Percentiles rank a stretch among this genome's conserved stretches.
Evolutionary conservation across 2,797 vertebrate species (phyloP).

Genomic region (Betta splendens): DNA sequence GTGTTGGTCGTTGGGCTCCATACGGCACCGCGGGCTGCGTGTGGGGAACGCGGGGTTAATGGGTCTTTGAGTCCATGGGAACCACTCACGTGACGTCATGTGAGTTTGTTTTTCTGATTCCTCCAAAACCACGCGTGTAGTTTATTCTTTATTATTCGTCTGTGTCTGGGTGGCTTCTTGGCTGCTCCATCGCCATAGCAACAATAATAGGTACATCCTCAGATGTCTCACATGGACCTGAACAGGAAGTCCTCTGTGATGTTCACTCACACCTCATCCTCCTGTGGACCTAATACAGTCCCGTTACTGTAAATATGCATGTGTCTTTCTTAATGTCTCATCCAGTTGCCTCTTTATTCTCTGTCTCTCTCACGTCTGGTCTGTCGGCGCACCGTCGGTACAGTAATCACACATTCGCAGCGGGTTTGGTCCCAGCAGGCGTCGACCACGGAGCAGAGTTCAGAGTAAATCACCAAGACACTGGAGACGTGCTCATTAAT

Average conservation of each 20-base stretch:
- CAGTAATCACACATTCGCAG: constrained; percentile 35
- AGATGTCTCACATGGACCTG: too few species aligned
- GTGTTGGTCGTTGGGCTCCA: constrained; percentile 29
- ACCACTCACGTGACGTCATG: neutral
- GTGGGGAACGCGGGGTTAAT: constrained; percentile 20
- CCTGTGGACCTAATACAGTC: too few species aligned
- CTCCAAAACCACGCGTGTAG: too few species aligned
- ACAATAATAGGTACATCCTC: too few species aligned
- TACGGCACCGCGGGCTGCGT: constrained; percentile 21
- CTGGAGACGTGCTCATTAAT: constrained; percentile 49
- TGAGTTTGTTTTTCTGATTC: too few species aligned
- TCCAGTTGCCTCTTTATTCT: neutral
- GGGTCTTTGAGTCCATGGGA: constrained; percentile 14
- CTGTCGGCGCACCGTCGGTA: neutral
- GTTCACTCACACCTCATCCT: too few species aligned
- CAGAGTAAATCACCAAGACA: constrained; percentile 60
- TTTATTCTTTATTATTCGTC: too few species aligned
- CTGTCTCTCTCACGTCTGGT: neutral
- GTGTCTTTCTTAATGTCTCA: too few species aligned
- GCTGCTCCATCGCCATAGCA: too few species aligned
- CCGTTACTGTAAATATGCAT: too few species aligned
- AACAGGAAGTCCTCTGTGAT: too few species aligned
- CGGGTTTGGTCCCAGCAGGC: constrained; percentile 59
- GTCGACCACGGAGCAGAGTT: constrained; percentile 51
- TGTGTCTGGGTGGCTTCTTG: too few species aligned